Evolutionary conservation across 2,888 invertebrate genomes (phyloP).

Genomic region (Aleiodes testaceus): DNA sequence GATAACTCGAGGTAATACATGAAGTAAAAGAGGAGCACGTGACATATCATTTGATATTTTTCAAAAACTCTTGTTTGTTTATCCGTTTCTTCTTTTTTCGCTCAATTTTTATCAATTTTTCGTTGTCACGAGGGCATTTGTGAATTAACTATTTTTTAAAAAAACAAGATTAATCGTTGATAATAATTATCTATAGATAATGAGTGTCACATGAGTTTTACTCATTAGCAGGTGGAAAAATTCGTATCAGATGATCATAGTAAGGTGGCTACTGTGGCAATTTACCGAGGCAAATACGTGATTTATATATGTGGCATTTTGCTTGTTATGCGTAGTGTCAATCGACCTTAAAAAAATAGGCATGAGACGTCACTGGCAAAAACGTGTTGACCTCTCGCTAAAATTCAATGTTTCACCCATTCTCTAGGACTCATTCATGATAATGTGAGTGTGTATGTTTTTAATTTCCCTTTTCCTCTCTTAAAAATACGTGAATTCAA

Average conservation of each 20-base stretch:
- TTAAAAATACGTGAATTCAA: not conserved
- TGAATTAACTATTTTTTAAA: too few relatives aligned
- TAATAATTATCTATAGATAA: not conserved
- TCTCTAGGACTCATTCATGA: not conserved
- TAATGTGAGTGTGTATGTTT: not conserved
- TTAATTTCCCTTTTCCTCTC: too few relatives aligned
- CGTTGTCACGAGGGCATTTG: too few relatives aligned
- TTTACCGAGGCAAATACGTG: conserved; percentile 16
- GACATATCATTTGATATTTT: too few relatives aligned
- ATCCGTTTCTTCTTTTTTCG: too few relatives aligned
- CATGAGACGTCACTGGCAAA: not conserved
- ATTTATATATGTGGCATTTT: conserved; percentile 22
- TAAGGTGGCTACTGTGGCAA: conserved; percentile 18
- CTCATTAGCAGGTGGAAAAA: conserved; percentile 19
- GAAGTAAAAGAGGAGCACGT: too few relatives aligned
- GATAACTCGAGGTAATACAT: too few relatives aligned
- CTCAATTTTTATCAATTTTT: too few relatives aligned
- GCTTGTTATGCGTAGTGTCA: conserved; percentile 39
- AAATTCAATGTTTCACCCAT: not conserved
- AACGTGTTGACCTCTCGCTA: conserved; percentile 10
- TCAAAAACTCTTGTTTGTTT: too few relatives aligned
- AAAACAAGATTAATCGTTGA: too few relatives aligned
- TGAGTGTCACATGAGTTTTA: conserved; percentile 11
- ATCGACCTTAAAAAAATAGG: conserved; percentile 38
- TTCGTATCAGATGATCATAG: not conserved